These are phyloP conservation scores for Axea sp. DNA, from an alignment of 2,888 invertebrate genomes.

Conservation along the genomic window DNA sequence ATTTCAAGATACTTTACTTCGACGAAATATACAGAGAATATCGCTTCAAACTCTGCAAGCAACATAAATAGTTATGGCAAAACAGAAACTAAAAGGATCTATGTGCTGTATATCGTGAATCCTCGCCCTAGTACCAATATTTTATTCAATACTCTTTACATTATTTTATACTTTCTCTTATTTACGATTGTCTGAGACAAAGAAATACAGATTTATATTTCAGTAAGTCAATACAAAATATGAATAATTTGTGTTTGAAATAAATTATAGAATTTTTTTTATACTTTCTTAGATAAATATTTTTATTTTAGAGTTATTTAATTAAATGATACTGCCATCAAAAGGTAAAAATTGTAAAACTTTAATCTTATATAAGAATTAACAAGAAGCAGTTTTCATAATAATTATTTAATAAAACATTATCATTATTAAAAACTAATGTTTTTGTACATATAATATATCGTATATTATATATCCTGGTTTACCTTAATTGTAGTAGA, in stretches of 20 bases:
- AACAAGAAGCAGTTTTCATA: too few species aligned
- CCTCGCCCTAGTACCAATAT: slow-evolving; percentile 45
- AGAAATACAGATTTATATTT: slow-evolving; percentile 13
- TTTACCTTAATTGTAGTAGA: too few species aligned
- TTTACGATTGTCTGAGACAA: slow-evolving; percentile 37
- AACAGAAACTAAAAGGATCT: slow-evolving; percentile 51
- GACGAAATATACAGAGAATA: slow-evolving; percentile 24
- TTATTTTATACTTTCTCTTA: slow-evolving; percentile 41
- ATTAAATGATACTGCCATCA: too few species aligned
- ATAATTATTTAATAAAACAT: too few species aligned
- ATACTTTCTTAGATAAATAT: too few species aligned
- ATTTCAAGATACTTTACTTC: slow-evolving; percentile 32
- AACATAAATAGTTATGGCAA: slow-evolving; percentile 47
- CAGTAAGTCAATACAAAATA: not conserved
- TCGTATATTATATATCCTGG: too few species aligned
- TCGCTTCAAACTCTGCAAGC: slow-evolving; percentile 27
- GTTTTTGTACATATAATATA: too few species aligned
- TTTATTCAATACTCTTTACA: slow-evolving; percentile 44
- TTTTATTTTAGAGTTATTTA: too few species aligned
- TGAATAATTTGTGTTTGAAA: not conserved
- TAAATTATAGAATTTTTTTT: slow-evolving; percentile 16
- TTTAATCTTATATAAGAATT: too few species aligned
- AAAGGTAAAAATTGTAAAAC: too few species aligned
- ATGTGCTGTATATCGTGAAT: slow-evolving; percentile 23
- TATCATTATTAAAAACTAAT: too few species aligned